These are phyloP conservation scores for Indri indri DNA, from an alignment of 2,113 vertebrate genomes.

Conservation along the genomic window DNA sequence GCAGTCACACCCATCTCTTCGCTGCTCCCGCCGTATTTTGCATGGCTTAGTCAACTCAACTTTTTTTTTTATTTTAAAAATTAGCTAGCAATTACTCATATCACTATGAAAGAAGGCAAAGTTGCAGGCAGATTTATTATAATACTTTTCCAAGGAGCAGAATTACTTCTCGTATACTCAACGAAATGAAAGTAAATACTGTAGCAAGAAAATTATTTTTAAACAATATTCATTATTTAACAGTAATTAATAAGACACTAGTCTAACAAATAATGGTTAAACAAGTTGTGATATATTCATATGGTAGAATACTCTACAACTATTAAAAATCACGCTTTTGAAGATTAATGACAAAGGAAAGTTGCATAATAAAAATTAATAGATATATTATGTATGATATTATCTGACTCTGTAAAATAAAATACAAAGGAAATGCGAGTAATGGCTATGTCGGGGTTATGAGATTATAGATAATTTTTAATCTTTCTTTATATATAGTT, in stretches of 20 bases:
- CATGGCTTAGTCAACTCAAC: not conserved
- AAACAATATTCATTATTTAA: constrained; percentile 35
- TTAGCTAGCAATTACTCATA: not conserved
- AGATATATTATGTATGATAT: not conserved
- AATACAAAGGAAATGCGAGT: not conserved
- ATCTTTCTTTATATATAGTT: constrained; percentile 36
- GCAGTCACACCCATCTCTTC: not conserved
- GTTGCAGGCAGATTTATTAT: not conserved
- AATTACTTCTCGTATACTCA: not conserved
- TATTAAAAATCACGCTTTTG: constrained; percentile 27
- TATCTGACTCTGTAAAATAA: not conserved
- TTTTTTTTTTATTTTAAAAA: not conserved
- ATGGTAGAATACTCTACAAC: not conserved
- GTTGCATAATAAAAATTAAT: not conserved
- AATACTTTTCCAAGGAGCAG: not conserved
- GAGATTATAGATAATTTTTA: not conserved
- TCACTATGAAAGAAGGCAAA: not conserved
- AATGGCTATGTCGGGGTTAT: not conserved
- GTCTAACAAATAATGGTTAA: constrained; percentile 12
- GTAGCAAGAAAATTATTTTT: constrained; percentile 28
- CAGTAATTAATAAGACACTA: constrained; percentile 26
- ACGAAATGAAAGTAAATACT: not conserved
- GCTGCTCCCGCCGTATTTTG: not conserved
- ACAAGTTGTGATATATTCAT: not conserved
- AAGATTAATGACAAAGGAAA: constrained; percentile 33